Base-by-base conservation (phyloP, 2,113 vertebrate species). In the Fukomys damarensis region DNA sequence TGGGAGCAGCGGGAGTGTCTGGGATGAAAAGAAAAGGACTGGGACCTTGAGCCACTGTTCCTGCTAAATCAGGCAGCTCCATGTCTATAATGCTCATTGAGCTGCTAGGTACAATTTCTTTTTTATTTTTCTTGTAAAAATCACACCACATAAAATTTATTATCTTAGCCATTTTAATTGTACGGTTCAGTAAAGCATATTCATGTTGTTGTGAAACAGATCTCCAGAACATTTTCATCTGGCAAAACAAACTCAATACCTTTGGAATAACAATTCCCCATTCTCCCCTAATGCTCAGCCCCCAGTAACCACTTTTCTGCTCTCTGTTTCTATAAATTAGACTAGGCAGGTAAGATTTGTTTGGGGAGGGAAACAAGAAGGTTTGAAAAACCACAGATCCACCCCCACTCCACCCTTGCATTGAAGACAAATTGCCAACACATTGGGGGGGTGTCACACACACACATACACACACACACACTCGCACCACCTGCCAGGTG, bases 111-210 rank as follows among this genome's bases (percentile, higher is more conserved):
- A 76, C 72, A 59, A 58, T 63, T 74, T 93, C 38, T 26, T 46
- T 87, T 58, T 35, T 46, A 74, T 66, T 43, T 85, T 46, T 7
- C 54, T 46, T 85, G 74, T 96, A 89, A 96, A 70, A 83, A 54
- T 46, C 54, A 24, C 26, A 16, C 11, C 20, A 49, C 19, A 14
- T 59, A 58, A 83, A 59, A 81, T 24, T 49, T 86, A 63, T 38
- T 26, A 7, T 58, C 74, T 70, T 66, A 79, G 85, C 22, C 1
- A 59, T 77, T 84, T 41, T 52, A 82, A 30, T 83, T 32, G 35
- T 82, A 30, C 0, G 12, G 56, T 54, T 91, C 26, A 41, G n/a
- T 63, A 41, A 80, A 72, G 30, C 35, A 24, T 19, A 24, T 77
- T 83, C 38, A 30, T 1, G 4, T 32, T 12, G 35, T 38, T 66